Conservation (phyloP, 2,797 vertebrate species). For the Phalloptychus januarius region DNA sequence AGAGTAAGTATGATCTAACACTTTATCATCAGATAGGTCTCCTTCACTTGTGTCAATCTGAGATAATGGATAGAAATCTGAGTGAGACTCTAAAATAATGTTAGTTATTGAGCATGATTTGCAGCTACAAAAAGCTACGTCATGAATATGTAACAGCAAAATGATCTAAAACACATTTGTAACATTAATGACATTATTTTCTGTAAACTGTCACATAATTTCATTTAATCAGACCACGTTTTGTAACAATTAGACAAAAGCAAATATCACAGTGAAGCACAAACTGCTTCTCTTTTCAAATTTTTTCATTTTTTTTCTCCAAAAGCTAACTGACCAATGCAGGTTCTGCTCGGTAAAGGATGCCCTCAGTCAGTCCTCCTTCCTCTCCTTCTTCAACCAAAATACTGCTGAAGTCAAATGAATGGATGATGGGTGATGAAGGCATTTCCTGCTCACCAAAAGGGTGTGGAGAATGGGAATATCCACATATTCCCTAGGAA, state of each 20-base stretch:
- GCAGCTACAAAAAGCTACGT: conserved; percentile 26
- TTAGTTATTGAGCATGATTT: conserved; percentile 11
- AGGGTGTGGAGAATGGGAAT: conserved; percentile 88
- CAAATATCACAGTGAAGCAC: neutral
- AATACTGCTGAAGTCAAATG: conserved; percentile 86
- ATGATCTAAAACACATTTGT: neutral
- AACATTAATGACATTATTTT: neutral
- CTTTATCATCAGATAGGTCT: conserved; percentile 84
- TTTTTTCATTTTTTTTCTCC: conserved; percentile 20
- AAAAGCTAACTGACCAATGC: conserved; percentile 88
- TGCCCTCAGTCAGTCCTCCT: conserved; percentile 85
- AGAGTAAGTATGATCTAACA: conserved; percentile 80
- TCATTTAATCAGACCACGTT: conserved; percentile 11
- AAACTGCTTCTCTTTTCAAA: neutral
- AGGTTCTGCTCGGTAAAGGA: conserved; percentile 91
- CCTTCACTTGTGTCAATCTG: conserved; percentile 90
- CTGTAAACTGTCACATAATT: neutral
- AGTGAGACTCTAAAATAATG: neutral
- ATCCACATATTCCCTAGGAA: conserved; percentile 73
- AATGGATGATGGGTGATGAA: conserved; percentile 87
- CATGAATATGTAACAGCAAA: neutral
- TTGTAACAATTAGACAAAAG: conserved; percentile 8
- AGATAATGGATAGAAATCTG: conserved; percentile 54
- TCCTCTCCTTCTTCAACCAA: conserved; percentile 87
- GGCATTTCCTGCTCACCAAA: conserved; percentile 90